A percentile compares a stretch with the other conserved stretches of the same genome.
Conservation (phyloP, 1,140 invertebrate species). For the Listronotus oregonensis region DNA sequence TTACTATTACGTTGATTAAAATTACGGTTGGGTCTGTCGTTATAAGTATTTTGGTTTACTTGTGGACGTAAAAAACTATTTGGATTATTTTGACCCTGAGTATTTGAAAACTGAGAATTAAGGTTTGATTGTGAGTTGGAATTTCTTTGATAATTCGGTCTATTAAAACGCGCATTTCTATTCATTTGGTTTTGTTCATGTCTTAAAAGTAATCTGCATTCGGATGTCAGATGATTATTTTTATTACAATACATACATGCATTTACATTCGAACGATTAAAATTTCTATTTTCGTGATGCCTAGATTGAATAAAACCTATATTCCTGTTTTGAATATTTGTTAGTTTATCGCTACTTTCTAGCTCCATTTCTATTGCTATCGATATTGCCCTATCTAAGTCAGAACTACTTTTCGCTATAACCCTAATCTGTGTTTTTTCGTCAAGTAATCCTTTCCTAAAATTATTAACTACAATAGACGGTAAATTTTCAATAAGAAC, state of each 20-base stretch:
- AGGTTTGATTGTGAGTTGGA: neutral
- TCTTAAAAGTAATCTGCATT: conserved; percentile 4
- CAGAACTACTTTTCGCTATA: neutral
- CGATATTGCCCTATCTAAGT: conserved; percentile 12
- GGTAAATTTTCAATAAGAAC: conserved; percentile 10
- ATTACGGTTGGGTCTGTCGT: too few relatives aligned
- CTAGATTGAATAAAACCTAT: conserved; percentile 1
- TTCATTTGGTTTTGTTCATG: conserved; percentile 1
- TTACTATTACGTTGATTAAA: too few relatives aligned
- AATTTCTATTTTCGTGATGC: neutral
- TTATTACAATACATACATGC: conserved; percentile 4
- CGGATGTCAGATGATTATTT: conserved; percentile 12
- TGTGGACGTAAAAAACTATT: too few relatives aligned
- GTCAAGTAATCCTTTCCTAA: conserved; percentile 9
- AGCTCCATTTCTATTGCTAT: conserved; percentile 10
- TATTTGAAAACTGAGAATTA: neutral
- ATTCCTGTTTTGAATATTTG: neutral
- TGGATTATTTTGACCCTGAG: too few relatives aligned
- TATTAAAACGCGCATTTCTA: neutral
- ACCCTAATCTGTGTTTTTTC: conserved; percentile 8
- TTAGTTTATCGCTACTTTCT: conserved; percentile 6
- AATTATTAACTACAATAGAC: conserved; percentile 10
- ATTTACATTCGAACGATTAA: neutral
- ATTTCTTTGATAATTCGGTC: conserved; percentile 3
- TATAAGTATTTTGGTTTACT: too few relatives aligned